Evolutionary conservation across 2,797 vertebrate genomes (phyloP), one percentile per base, ranked within the genome.

Genomic region (Sebastes matsubarae): DNA sequence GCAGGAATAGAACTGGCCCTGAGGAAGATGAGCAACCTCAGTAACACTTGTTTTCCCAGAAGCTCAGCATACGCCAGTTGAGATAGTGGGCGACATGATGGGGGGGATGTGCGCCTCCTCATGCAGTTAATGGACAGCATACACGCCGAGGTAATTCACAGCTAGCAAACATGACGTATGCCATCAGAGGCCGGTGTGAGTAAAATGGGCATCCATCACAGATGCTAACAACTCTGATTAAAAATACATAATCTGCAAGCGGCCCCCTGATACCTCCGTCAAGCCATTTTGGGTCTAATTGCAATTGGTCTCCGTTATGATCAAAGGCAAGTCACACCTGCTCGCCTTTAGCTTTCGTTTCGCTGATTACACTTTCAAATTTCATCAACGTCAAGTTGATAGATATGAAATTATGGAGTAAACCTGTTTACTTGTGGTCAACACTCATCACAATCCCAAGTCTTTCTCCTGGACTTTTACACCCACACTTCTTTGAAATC

Each of bases 171-270:
- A 86, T 84, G 90, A 90, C 79, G 80, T 86, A 72, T 71, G 86
- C 85, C 91, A 84, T 90, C 89, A 78, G 89, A 87, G 75, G 81
- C 86, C 77, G 75, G 83, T 84, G 88, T 86, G 89, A 90, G 88
- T 87, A 83, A 92, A 95, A 92, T 68, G 91, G 92, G 92, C 92
- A 92, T 96, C 93, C 92, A 93, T 96, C 94, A 95, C 94, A 92
- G 94, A 94, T 93, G 95, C 94, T 95, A 95, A 96, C 95, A 94
- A 94, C 93, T 95, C 94, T 95, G 94, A 96, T 96, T 96, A 96
- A 96, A 96, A 96, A 96, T 94, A 95, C 94, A 96, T 96, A 94
- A 94, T 95, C 92, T 94, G 94, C 91, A 92, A 93, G 90, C 93
- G 80, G 91, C 94, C 94, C 94, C 94, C 93, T 86, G 92, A 92